Base-by-base conservation (phyloP, 1,140 invertebrate genomes). In the Thaumatotibia leucotreta region DNA sequence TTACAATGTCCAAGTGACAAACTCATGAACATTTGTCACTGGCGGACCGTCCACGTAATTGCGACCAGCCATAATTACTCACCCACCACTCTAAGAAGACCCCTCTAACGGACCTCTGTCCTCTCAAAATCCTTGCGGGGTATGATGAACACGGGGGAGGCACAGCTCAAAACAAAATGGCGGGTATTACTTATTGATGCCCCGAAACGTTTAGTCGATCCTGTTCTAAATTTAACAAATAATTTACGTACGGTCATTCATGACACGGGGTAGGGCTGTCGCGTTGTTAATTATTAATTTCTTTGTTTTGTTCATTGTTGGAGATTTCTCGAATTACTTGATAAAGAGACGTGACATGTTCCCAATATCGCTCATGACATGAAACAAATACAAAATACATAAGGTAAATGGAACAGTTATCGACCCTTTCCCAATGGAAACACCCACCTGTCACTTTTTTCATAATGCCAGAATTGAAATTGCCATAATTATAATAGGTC, bases 11-110 rank as follows among this genome's bases (percentile, higher is more conserved):
- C 74, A 74, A 88, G 86, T 90, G 88, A 90, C 86, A 88, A 90
- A 90, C 85, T 88, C 85, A 84, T 88, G 84, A 88, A 86, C 86
- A 90, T 90, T 90, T 86, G 86, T 90, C 88, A 84, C 79, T 79
- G 80, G 74, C 68, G 69, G 75, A 79, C 80, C 71, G 83, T 80
- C 84, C 83, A 74, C 82, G 72, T 79, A 82, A 84, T 81, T 81
- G 77, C 82, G 76, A 86, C 82, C 66, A 77, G 64, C 75, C 74
- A 80, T 84, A 76, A 78, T 72, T 58, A 24, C 64, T 20, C 8
- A 65, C 31, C 54, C 63, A 61, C 45, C 61, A 49, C 35, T 27
- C 27, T 58, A 31, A 8, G 9, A 58, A 14, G 58, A 8, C 31
- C 31, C 27, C 58, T 49, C 24, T 6, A 49, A 50, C 17, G 9